phyloP scores from a whole-genome alignment of 2,888 invertebrate genomes.

The Argyresthia goedartella region DNA sequence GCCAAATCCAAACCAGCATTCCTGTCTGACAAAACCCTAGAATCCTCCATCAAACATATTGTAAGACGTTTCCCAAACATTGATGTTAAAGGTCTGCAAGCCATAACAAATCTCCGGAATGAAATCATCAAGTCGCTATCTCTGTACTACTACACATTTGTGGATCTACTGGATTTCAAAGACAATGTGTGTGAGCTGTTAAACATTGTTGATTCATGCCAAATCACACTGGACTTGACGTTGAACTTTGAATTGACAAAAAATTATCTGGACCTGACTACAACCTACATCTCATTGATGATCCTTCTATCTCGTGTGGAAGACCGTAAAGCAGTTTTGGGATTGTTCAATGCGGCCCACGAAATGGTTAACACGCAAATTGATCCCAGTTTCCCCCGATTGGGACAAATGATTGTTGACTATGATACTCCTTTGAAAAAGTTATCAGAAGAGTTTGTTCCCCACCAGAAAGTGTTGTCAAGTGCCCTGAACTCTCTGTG shows the following conservation, averaged over 20 bases:
- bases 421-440: constrained; percentile 97
- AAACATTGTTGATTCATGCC: constrained; percentile 97
- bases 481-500: constrained; percentile 91
- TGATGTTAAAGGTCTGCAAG: constrained; percentile 91
- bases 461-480: constrained; percentile 89
- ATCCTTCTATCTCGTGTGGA: constrained; percentile 97
- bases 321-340: constrained; percentile 96
- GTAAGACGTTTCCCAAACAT: constrained; percentile 95
- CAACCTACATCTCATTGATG: constrained; percentile 96
- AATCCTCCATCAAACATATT: constrained; percentile 95
- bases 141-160: constrained; percentile 98
- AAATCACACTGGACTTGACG: constrained; percentile 94
- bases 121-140: constrained; percentile 98
- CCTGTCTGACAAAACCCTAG: constrained; percentile 96
- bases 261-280: constrained; percentile 94
- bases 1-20: constrained; percentile 98
- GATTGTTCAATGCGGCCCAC: constrained; percentile 97
- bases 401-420: constrained; percentile 98
- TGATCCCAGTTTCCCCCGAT: constrained; percentile 92
- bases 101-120: constrained; percentile 87
- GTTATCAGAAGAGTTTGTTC: constrained; percentile 95
- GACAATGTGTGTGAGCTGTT: constrained; percentile 92
- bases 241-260: constrained; percentile 97
- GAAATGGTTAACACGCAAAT: constrained; percentile 94
- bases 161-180: constrained; percentile 97